Evolutionary conservation across 2,113 vertebrate species (phyloP).

Genomic region (Lucifuga dentata): DNA sequence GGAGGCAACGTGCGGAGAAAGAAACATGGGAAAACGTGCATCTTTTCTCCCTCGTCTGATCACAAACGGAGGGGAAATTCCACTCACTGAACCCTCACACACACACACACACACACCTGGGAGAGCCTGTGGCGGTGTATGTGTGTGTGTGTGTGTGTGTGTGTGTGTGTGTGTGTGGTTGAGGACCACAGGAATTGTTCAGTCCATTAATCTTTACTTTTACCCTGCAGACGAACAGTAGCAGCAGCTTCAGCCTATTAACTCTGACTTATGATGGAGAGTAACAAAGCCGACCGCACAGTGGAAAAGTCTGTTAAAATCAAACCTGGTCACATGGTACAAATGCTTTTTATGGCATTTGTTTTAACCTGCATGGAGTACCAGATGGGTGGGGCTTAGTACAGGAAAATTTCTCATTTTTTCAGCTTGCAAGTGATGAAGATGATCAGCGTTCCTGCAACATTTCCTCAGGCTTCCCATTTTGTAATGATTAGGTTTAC

Average conservation of each 20-base stretch:
- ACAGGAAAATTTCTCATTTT: no score
- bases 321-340: no score
- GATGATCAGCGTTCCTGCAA: no score
- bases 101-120: constrained; percentile 41
- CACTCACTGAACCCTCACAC: constrained; percentile 13
- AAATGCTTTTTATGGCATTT: no score
- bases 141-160: neutral
- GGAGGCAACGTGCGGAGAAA: constrained; percentile 2
- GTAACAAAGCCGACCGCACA: constrained; percentile 4
- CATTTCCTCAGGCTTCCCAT: no score
- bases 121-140: constrained; percentile 12
- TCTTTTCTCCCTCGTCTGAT: neutral
- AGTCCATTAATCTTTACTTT: constrained; percentile 37
- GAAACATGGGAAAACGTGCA: constrained; percentile 2
- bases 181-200: neutral
- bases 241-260: neutral
- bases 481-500: no score
- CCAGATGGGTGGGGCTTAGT: constrained; percentile 24
- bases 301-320: neutral
- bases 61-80: constrained; percentile 29
- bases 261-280: neutral
- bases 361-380: neutral
- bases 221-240: constrained; percentile 1
- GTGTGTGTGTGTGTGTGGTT: neutral
- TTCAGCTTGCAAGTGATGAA: no score